Conservation (phyloP, 64 coral and sea anemone species). For the Dendronephthya gigantea region DNA sequence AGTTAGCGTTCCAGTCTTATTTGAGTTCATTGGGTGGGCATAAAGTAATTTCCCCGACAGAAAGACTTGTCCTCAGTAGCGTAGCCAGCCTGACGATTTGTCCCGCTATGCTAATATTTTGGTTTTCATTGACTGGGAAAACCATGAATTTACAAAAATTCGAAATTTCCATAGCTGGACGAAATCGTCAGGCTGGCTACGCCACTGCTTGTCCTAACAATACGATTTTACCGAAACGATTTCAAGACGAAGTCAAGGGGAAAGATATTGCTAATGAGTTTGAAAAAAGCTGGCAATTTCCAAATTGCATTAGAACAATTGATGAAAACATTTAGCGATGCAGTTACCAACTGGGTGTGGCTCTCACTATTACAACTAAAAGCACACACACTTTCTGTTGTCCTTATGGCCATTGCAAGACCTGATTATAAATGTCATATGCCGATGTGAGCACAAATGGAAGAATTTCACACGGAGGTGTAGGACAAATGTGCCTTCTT, state of each 20-base stretch:
- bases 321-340: background rate
- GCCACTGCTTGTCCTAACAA: conserved; percentile 35
- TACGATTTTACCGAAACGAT: conserved; percentile 40
- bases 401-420: background rate
- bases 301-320: background rate
- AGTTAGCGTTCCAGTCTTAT: no score
- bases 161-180: no score
- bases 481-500: background rate
- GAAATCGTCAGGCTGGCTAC: no score
- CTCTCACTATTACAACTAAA: background rate
- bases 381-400: background rate
- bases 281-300: background rate
- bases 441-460: background rate
- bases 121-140: no score
- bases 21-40: no score
- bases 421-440: conserved; percentile 22
- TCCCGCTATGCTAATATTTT: no score
- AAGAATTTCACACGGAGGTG: background rate
- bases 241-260: background rate
- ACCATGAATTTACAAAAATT: no score
- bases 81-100: no score
- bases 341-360: background rate
- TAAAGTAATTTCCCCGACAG: no score
- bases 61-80: no score
- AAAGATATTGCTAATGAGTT: background rate